Evolutionary conservation across 2,888 invertebrate genomes (phyloP).

Genomic region (Tridacna crocea): DNA sequence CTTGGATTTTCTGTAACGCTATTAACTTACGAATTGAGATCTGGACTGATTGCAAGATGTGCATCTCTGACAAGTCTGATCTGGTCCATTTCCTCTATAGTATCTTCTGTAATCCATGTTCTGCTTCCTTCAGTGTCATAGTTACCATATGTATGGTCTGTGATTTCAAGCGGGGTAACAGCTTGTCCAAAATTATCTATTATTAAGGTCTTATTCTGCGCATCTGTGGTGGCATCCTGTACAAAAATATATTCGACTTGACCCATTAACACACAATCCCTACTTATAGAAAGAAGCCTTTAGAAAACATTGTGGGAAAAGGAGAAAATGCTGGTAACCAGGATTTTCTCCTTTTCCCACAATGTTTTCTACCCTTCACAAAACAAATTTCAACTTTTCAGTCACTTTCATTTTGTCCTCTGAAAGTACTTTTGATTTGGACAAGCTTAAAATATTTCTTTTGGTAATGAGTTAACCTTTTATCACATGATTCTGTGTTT

Average conservation of each 20-base stretch:
- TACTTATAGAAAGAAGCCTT: not conserved
- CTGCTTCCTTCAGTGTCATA: constrained; percentile 61
- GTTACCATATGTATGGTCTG: constrained; percentile 35
- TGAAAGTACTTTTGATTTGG: not conserved
- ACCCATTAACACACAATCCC: too few relatives aligned
- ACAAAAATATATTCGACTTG: not conserved
- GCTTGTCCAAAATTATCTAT: constrained; percentile 67
- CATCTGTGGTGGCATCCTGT: constrained; percentile 66
- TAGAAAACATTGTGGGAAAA: not conserved
- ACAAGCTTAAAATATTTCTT: too few relatives aligned
- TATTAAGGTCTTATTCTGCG: constrained; percentile 70
- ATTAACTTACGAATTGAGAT: constrained; percentile 58
- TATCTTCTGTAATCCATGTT: constrained; percentile 68
- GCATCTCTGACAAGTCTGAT: constrained; percentile 63
- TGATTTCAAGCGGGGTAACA: constrained; percentile 40
- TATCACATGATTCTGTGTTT: too few relatives aligned
- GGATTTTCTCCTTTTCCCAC: constrained; percentile 1
- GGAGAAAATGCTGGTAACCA: not conserved
- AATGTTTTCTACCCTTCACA: not conserved
- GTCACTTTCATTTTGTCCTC: not conserved
- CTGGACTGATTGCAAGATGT: constrained; percentile 70
- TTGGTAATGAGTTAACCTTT: too few relatives aligned
- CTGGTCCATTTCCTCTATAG: constrained; percentile 52
- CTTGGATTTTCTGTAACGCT: not conserved
- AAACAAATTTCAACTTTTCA: not conserved